Percentiles rank a stretch among this genome's conserved stretches.
Conservation (phyloP, 2,888 invertebrate genomes). For the Synanthedon myopaeformis region DNA sequence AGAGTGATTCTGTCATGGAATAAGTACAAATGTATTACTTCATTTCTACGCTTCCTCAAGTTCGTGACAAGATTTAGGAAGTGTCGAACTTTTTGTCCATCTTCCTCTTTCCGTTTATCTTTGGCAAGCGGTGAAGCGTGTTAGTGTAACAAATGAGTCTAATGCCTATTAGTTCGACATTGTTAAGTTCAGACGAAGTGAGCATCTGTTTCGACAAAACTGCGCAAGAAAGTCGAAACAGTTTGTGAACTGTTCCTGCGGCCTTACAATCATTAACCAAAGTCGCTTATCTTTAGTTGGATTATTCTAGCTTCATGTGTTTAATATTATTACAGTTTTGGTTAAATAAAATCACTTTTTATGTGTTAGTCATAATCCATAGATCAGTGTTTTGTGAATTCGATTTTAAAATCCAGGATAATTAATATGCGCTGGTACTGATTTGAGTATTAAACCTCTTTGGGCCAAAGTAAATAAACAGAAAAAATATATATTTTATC, state of each 20-base stretch:
- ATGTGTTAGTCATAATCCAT: too few relatives aligned
- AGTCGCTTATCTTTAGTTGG: conserved; percentile 1
- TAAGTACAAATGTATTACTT: too few relatives aligned
- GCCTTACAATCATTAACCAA: conserved; percentile 5
- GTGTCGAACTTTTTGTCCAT: conserved; percentile 24
- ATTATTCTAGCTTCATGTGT: too few relatives aligned
- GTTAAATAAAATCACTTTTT: too few relatives aligned
- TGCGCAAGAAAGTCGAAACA: conserved; percentile 36
- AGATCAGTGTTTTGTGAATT: too few relatives aligned
- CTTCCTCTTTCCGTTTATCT: conserved; percentile 42
- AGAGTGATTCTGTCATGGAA: too few relatives aligned
- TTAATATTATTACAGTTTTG: too few relatives aligned
- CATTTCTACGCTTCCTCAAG: background rate
- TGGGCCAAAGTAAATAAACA: too few relatives aligned
- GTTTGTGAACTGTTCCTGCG: conserved; percentile 13
- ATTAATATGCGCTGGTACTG: too few relatives aligned
- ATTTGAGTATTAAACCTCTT: too few relatives aligned
- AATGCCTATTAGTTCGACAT: conserved; percentile 61
- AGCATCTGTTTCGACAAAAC: conserved; percentile 38
- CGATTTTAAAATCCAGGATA: too few relatives aligned
- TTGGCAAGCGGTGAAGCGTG: conserved; percentile 50
- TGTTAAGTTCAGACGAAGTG: conserved; percentile 58
- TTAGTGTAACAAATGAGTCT: conserved; percentile 59
- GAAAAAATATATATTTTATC: background rate
- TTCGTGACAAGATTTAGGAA: conserved; percentile 13